Evolutionary conservation across 2,113 vertebrate genomes (phyloP).

Genomic region (Saccopteryx leptura): DNA sequence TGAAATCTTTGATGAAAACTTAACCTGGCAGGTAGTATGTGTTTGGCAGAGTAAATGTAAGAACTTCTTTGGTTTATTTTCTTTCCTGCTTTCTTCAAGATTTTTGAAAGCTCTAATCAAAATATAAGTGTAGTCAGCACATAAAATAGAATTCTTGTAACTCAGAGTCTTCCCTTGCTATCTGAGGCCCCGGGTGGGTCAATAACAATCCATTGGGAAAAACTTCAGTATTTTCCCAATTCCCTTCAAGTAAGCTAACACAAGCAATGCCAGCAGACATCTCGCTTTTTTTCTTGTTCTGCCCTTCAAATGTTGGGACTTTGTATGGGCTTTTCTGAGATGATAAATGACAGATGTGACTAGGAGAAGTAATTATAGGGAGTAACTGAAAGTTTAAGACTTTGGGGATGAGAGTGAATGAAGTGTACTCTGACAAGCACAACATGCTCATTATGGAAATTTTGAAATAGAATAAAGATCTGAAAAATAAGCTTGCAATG

Average conservation of each 20-base stretch:
- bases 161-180: background rate
- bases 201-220: slow-evolving; percentile 61
- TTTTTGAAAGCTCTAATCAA: background rate
- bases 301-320: slow-evolving; percentile 72
- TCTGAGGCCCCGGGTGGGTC: background rate
- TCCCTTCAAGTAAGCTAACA: slow-evolving; percentile 71
- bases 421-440: slow-evolving; percentile 85
- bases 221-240: slow-evolving; percentile 65
- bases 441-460: slow-evolving; percentile 87
- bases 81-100: background rate
- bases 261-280: slow-evolving; percentile 65
- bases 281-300: slow-evolving; percentile 77
- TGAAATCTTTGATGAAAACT: background rate
- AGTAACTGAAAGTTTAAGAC: slow-evolving; percentile 86
- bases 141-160: slow-evolving; percentile 47
- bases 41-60: background rate
- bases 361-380: slow-evolving; percentile 85
- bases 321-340: slow-evolving; percentile 80
- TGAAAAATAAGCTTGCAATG: slow-evolving; percentile 80
- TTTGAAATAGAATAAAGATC: slow-evolving; percentile 79
- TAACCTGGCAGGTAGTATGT: background rate
- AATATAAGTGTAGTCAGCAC: background rate
- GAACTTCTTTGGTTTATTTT: background rate
- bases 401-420: slow-evolving; percentile 85
- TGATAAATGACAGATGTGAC: slow-evolving; percentile 87